These are phyloP conservation scores for Cepphus grylle DNA, from an alignment of 2,113 vertebrate species.

Conservation along the genomic window DNA sequence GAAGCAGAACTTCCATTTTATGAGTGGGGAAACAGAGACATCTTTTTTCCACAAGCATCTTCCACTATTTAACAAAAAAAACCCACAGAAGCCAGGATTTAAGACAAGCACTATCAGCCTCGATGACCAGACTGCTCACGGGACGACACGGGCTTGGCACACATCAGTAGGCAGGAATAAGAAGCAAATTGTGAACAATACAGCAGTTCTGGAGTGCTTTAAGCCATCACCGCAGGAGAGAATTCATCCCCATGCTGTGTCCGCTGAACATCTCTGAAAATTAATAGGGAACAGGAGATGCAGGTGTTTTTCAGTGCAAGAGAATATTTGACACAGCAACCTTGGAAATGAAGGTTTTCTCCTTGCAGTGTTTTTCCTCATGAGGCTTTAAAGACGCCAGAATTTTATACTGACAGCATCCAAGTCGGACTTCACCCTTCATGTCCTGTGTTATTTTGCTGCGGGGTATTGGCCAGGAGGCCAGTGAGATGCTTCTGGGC, in stretches of 20 bases:
- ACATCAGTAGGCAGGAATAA: not conserved
- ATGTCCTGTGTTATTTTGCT: not conserved
- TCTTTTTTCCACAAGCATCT: not conserved
- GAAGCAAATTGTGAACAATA: rapidly evolving
- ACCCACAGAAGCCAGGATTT: not conserved
- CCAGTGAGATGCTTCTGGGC: not conserved
- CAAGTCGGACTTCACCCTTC: not conserved
- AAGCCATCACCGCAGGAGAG: not conserved
- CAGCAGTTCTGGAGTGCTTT: not conserved
- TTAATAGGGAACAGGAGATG: not conserved
- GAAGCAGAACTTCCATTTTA: not conserved
- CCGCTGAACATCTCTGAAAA: not conserved
- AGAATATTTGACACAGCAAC: not conserved
- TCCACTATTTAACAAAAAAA: not conserved
- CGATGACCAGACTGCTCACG: rapidly evolving
- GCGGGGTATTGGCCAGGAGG: not conserved
- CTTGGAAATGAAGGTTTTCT: not conserved
- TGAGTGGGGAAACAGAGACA: rapidly evolving
- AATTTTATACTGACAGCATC: not conserved
- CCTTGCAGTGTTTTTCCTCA: not conserved
- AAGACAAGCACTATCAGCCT: not conserved
- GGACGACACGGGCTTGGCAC: not conserved
- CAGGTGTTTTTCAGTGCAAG: not conserved
- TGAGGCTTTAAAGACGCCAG: not conserved
- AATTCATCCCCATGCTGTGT: not conserved